phyloP scores from a whole-genome alignment of 1,140 invertebrate genomes.

The Sweltsa coloradensis region DNA sequence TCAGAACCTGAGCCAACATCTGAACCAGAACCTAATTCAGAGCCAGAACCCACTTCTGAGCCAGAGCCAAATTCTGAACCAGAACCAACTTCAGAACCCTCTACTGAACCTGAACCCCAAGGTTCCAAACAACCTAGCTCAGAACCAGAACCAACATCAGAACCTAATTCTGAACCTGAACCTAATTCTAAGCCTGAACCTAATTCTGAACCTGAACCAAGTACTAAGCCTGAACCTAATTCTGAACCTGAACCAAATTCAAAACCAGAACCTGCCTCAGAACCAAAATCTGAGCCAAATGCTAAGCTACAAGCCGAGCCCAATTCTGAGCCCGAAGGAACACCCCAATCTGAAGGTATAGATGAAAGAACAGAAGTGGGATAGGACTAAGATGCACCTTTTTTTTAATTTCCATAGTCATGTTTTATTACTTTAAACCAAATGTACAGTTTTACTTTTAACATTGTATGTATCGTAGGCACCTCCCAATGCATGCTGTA shows the following conservation, averaged over 20 bases:
- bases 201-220: conserved; percentile 23
- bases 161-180: conserved; percentile 22
- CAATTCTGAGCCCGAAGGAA: not conserved
- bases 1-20: conserved; percentile 23
- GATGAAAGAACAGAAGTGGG: no score
- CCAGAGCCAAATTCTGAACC: conserved; percentile 20
- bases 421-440: no score
- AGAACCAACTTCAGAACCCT: conserved; percentile 16
- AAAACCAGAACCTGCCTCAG: conserved; percentile 15
- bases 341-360: no score
- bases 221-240: conserved; percentile 20
- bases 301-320: conserved; percentile 13
- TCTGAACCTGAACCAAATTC: conserved; percentile 21
- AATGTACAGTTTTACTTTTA: no score
- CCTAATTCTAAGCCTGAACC: conserved; percentile 20
- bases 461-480: no score
- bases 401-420: no score
- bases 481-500: no score
- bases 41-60: conserved; percentile 23
- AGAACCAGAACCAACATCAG: conserved; percentile 21
- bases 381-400: no score
- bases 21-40: conserved; percentile 20
- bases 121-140: conserved; percentile 15
- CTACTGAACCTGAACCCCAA: conserved; percentile 14
- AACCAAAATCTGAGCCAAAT: conserved; percentile 17